Base-by-base conservation (phyloP, 2,888 invertebrate species). In the Drosophila quasianomalipes region DNA sequence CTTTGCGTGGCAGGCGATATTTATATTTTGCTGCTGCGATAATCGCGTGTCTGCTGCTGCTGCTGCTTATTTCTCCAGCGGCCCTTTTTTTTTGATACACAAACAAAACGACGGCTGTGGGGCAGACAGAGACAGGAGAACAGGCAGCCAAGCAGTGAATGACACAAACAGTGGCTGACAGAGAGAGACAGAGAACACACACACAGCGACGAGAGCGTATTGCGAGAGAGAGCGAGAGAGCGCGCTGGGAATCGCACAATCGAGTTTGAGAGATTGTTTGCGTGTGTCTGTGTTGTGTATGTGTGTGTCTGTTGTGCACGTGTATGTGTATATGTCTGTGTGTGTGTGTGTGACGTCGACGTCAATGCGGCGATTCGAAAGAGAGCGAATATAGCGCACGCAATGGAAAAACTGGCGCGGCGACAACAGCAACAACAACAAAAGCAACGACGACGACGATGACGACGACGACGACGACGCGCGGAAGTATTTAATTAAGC, bases 401-500 rank as follows among this genome's bases (percentile, higher is more conserved):
- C 76, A 84, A 89, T 85, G 84, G 85, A 85, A 89, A 85, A 89
- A 88, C 81, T 81, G 81, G 72, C 78, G 81, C 87, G 87, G 64
- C 82, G 82, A 81, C 77, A 68, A 83, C 73, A 68, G 55, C 62
- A 52, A 58, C 62, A 39, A 57, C 28, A 12, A n/a, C 62, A 37
- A 67, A 63, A 53, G 74, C 82, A 81, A 70, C 78, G 78, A 73
- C 67, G 78, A 73, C 67, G 35, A 67, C 70, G 52, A 68, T 79
- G 78, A 76, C 89, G 59, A 59, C 70, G 49, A 60, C 70, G 58
- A 71, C 74, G 37, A 69, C 83, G 79, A 78, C 89, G 78, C 82
- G 85, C 85, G 85, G 85, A 86, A 86, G 85, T 86, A 90, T 86
- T 85, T 86, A 86, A 90, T 86, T 86, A 90, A 86, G 85, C 78